These are phyloP conservation scores for Gallinago paraguaiae DNA, from an alignment of 2,113 vertebrate genomes.

Conservation along the genomic window DNA sequence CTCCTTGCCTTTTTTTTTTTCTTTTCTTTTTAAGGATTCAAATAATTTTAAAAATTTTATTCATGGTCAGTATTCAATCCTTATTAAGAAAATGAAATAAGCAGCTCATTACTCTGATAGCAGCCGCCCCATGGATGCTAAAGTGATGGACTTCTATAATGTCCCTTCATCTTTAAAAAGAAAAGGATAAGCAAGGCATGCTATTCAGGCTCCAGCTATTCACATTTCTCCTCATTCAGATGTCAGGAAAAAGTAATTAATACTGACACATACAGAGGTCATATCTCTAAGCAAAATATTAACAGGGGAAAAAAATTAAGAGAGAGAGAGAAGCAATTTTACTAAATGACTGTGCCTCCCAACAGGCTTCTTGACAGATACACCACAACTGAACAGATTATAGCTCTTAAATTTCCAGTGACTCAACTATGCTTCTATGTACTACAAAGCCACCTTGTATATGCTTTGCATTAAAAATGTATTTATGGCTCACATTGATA, in stretches of 20 bases:
- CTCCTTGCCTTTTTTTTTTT: not conserved
- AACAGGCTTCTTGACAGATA: not conserved
- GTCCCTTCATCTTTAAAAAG: not conserved
- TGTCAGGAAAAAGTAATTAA: conserved; percentile 41
- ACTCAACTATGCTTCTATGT: not conserved
- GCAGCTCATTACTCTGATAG: not conserved
- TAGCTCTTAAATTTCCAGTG: conserved; percentile 7
- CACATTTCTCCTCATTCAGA: not conserved
- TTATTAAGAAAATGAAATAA: not conserved
- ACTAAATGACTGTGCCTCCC: not conserved
- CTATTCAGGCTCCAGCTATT: not conserved
- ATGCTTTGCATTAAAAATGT: not conserved
- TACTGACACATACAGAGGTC: conserved; percentile 28
- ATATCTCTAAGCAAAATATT: conserved; percentile 16
- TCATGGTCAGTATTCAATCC: not conserved
- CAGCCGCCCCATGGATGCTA: not conserved
- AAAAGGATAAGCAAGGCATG: not conserved
- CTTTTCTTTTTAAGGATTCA: not conserved
- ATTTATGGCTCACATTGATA: not conserved
- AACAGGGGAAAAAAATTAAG: not conserved
- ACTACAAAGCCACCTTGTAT: not conserved
- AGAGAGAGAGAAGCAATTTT: not conserved
- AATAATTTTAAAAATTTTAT: not conserved
- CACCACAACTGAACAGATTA: not conserved
- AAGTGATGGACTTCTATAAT: not conserved